A percentile compares a stretch with the other conserved stretches of the same genome.
phyloP scores from a whole-genome alignment of 2,113 vertebrate species.

The Triplophysa dalaica region DNA sequence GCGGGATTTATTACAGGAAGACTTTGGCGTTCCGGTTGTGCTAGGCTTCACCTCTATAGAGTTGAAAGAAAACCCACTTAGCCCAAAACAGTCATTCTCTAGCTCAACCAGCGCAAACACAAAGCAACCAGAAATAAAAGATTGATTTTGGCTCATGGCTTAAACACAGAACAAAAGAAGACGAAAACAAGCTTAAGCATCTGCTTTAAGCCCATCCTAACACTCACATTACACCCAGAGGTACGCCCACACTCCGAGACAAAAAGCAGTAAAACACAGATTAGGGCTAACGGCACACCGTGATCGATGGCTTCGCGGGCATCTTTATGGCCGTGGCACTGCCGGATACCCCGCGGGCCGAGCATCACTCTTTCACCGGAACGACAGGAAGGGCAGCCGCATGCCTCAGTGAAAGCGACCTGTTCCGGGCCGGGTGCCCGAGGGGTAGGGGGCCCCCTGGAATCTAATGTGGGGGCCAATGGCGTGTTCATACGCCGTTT shows the following conservation, averaged over 20 bases:
- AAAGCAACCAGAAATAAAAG: constrained; percentile 51
- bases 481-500: constrained; percentile 47
- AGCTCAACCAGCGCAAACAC: neutral
- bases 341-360: constrained; percentile 8
- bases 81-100: constrained; percentile 6
- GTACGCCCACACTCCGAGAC: constrained; percentile 42
- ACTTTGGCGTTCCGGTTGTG: constrained; percentile 21
- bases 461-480: constrained; percentile 3
- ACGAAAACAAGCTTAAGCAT: neutral
- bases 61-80: constrained; percentile 39
- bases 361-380: constrained; percentile 21
- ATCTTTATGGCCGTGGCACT: constrained; percentile 39
- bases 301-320: constrained; percentile 40
- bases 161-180: constrained; percentile 24
- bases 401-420: constrained; percentile 37
- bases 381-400: constrained; percentile 26
- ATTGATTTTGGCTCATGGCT: constrained; percentile 48
- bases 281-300: constrained; percentile 15
- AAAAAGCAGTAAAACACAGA: constrained; percentile 44
- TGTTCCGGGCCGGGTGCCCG: constrained; percentile 38
- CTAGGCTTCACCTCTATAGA: constrained; percentile 44
- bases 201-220: constrained; percentile 38
- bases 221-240: constrained; percentile 27
- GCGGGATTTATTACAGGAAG: constrained; percentile 43
- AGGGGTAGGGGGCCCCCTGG: constrained; percentile 21